Conservation (phyloP, 23 tunicate species). For the Pegea sp. region DNA sequence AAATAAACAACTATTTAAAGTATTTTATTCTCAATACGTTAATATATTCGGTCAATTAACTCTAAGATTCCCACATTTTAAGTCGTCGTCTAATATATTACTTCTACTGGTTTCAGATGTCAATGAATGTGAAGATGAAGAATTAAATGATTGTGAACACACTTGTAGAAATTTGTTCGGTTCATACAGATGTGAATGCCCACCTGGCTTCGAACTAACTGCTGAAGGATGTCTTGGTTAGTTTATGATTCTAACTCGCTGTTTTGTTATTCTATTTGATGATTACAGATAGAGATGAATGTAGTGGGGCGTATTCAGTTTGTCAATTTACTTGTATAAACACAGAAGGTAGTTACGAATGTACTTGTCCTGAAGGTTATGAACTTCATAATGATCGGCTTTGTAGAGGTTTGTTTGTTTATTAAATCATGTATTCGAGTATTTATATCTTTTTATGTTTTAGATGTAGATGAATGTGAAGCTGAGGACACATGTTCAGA, state of each 20-base stretch:
- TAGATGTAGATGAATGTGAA: not conserved
- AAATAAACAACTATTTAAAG: too few relatives aligned
- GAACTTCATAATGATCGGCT: not conserved
- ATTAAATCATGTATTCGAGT: not conserved
- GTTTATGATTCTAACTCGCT: not conserved
- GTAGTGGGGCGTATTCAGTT: not conserved
- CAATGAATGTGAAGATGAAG: not conserved
- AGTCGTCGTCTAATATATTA: too few relatives aligned
- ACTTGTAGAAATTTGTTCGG: not conserved
- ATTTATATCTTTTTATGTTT: too few relatives aligned
- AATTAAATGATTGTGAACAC: not conserved
- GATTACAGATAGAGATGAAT: too few relatives aligned
- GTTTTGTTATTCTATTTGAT: not conserved
- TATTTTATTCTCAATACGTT: too few relatives aligned
- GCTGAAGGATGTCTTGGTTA: not conserved
- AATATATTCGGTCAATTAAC: too few relatives aligned
- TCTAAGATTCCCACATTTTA: too few relatives aligned
- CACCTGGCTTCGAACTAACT: not conserved
- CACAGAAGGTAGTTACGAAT: not conserved
- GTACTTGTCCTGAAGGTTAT: not conserved
- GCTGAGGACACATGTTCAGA: not conserved
- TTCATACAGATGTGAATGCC: slow-evolving; percentile 2
- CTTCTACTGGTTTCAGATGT: not conserved
- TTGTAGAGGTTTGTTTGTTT: not conserved
- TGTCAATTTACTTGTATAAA: not conserved